Percentiles rank a stretch among this genome's conserved stretches.
Evolutionary conservation across 2,888 invertebrate genomes (phyloP).

Genomic region (Mesorhabditis sp.): DNA sequence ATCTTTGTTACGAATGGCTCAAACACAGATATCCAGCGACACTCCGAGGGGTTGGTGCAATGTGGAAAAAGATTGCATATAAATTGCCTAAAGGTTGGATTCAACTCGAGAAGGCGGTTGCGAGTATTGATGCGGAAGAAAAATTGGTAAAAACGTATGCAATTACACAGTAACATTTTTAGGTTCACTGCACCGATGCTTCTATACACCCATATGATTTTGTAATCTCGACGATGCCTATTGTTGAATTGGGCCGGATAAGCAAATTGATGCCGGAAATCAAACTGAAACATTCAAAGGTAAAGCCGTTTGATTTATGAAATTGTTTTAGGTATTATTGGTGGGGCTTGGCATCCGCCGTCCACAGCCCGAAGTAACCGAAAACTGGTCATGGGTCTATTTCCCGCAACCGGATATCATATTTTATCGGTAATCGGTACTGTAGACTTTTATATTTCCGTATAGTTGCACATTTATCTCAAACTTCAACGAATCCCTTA

Average conservation of each 20-base stretch:
- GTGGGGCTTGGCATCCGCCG: slow-evolving; percentile 37
- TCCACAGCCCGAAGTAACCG: slow-evolving; percentile 33
- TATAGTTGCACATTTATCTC: slow-evolving; percentile 45
- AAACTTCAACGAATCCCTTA: slow-evolving; percentile 40
- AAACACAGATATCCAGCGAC: slow-evolving; percentile 34
- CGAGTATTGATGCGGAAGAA: slow-evolving; percentile 21
- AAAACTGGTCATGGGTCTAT: slow-evolving; percentile 38
- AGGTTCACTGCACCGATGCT: slow-evolving; percentile 12
- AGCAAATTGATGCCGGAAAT: slow-evolving; percentile 21
- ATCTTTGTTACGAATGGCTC: background rate
- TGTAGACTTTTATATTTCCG: background rate
- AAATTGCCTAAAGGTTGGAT: slow-evolving; percentile 28
- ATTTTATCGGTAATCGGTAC: slow-evolving; percentile 25
- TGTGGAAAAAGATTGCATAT: slow-evolving; percentile 31
- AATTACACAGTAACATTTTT: slow-evolving; percentile 3
- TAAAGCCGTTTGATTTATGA: background rate
- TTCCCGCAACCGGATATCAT: slow-evolving; percentile 32
- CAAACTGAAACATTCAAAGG: slow-evolving; percentile 31
- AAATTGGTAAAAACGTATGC: slow-evolving; percentile 18
- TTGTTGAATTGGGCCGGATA: slow-evolving; percentile 30
- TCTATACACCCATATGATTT: slow-evolving; percentile 19
- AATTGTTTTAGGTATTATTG: slow-evolving; percentile 23
- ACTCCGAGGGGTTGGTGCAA: slow-evolving; percentile 35
- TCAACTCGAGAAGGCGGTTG: slow-evolving; percentile 22
- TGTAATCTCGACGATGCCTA: slow-evolving; percentile 43